Evolutionary conservation across 1,140 invertebrate genomes (phyloP), one percentile per base, ranked within the genome.

Genomic region (Atopsyche davidsoni): DNA sequence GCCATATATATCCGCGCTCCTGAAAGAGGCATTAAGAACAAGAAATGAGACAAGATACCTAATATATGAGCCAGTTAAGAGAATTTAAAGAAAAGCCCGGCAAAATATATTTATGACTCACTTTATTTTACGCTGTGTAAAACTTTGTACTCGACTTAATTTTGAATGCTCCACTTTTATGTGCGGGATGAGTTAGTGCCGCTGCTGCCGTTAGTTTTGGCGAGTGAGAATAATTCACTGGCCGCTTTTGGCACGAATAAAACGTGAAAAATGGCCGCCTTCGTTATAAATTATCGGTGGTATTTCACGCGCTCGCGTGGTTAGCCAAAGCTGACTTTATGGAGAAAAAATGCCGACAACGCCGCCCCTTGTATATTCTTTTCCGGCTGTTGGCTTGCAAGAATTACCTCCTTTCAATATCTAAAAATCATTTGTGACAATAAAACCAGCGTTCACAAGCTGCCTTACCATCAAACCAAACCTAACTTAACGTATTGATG

Each of bases 121-220:
- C 55, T 58, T 58, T 58, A 58, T 58, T 58, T 58, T 58, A 58
- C 54, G 51, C 55, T 58, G 55, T 58, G 55, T 58, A 58, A 58
- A 58, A 58, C 55, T 58, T 58, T 58, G 55, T 58, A 58, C 55
- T 54, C 42, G 55, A 58, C 55, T 58, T 58, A 58, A 58, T 58
- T 58, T 58, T 51, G 51, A 58, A 53, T 53, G 47, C 51, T 38
- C 36, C 38, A 34, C 43, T 44, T 51, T 53, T 58, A 51, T 58
- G 47, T 53, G 55, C 24, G 43, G 53, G 50, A 58, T 58, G 55
- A 58, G 46, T 53, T 58, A 58, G 47, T 21, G 46, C 46, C 25
- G 19, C 46, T 42, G 53, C 50, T 57, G 47, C 52, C n/a, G n/a
- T n/a, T n/a, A n/a, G n/a, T 53, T 53, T 51, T 38, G 51, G 55